These are phyloP conservation scores for Drosophila equinoxialis DNA, from an alignment of 1,140 invertebrate species.

Conservation along the genomic window DNA sequence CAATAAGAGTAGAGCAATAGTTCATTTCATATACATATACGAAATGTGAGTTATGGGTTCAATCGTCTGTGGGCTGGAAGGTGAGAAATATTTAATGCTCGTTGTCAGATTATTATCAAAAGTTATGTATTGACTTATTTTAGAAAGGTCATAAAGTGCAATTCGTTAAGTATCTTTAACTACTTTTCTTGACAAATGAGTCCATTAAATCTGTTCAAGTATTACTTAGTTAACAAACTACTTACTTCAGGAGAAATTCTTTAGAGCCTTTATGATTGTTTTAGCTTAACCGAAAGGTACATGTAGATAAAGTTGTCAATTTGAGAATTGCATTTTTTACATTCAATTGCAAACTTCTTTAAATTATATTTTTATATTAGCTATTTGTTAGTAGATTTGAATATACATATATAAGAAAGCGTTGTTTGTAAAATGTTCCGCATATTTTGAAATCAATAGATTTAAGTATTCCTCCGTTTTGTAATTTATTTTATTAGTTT, in stretches of 20 bases:
- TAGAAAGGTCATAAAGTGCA: not conserved
- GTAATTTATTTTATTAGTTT: slow-evolving; percentile 26
- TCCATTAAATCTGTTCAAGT: no score
- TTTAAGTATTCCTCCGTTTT: not conserved
- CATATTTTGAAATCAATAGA: no score
- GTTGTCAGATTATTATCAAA: slow-evolving; percentile 13
- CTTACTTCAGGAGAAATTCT: no score
- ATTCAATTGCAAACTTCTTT: no score
- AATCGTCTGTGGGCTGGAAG: not conserved
- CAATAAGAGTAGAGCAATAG: slow-evolving; percentile 35
- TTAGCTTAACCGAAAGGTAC: no score
- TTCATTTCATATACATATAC: slow-evolving; percentile 7
- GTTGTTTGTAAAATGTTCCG: not conserved
- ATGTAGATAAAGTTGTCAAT: no score
- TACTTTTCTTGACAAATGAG: not conserved
- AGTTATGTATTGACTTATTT: not conserved
- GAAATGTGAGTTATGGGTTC: slow-evolving; percentile 28
- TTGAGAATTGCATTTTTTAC: no score
- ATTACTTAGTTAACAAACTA: no score
- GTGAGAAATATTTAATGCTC: not conserved
- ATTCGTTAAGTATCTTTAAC: slow-evolving; percentile 3
- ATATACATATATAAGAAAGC: no score
- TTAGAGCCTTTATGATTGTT: no score
- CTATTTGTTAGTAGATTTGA: no score
- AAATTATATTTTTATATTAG: no score